Percentiles rank a stretch among this genome's conserved stretches.
Conservation (phyloP, 1,140 invertebrate species). For the Drosophila erecta region DNA sequence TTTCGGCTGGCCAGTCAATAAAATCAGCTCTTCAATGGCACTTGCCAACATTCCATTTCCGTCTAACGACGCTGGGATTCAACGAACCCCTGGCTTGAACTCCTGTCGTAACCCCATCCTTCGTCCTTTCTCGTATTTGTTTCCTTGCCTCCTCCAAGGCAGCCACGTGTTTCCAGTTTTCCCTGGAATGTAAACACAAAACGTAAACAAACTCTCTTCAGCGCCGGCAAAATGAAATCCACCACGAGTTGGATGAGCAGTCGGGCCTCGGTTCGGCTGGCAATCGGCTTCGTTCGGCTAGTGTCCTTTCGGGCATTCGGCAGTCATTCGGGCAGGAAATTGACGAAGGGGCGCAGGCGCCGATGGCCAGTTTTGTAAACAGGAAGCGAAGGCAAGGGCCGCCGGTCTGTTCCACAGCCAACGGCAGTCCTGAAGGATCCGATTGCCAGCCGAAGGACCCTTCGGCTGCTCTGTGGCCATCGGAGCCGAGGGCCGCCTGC, state of each 20-base stretch:
- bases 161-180: conserved; percentile 33
- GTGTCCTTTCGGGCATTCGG: conserved; percentile 7
- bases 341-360: conserved; percentile 53
- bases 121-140: background rate
- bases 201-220: conserved; percentile 60
- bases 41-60: conserved; percentile 28
- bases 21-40: conserved; percentile 26
- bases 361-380: conserved; percentile 61
- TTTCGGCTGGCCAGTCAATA: conserved; percentile 2
- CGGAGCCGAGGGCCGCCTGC: background rate
- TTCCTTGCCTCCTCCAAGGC: background rate
- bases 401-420: conserved; percentile 66
- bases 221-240: conserved; percentile 23
- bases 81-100: conserved; percentile 10
- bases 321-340: conserved; percentile 4
- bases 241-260: conserved; percentile 38
- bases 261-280: background rate
- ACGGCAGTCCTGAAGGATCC: conserved; percentile 52
- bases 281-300: conserved; percentile 3
- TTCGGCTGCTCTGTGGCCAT: conserved; percentile 10
- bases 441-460: conserved; percentile 22
- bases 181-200: conserved; percentile 68
- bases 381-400: conserved; percentile 14
- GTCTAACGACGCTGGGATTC: conserved; percentile 14
- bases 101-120: background rate